Evolutionary conservation across 1,140 invertebrate species (phyloP).

Genomic region (Lycorma delicatula): DNA sequence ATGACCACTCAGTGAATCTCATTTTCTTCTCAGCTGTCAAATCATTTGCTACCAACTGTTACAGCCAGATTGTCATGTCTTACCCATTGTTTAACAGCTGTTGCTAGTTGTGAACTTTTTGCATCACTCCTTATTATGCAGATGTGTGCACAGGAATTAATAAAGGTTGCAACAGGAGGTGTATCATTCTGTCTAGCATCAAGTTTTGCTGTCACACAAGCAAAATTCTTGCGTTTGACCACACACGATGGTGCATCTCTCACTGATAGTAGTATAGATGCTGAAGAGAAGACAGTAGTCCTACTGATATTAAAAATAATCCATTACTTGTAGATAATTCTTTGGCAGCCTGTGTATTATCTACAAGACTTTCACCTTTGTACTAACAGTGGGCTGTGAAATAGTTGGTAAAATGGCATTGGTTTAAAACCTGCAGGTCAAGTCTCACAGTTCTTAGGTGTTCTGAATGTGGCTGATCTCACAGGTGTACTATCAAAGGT

Average conservation of each 20-base stretch:
- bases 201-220: constrained; percentile 51
- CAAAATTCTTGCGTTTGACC: constrained; percentile 47
- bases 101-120: constrained; percentile 45
- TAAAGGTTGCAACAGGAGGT: constrained; percentile 41
- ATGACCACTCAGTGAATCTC: background rate
- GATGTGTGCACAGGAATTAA: constrained; percentile 52
- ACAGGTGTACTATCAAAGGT: constrained; percentile 39
- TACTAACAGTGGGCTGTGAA: constrained; percentile 52
- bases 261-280: too few species aligned
- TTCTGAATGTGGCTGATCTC: constrained; percentile 42
- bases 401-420: constrained; percentile 45
- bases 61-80: constrained; percentile 43
- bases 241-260: constrained; percentile 39
- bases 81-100: constrained; percentile 45
- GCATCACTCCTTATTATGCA: constrained; percentile 48
- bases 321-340: constrained; percentile 51
- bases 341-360: constrained; percentile 51
- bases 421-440: constrained; percentile 17
- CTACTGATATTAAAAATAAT: constrained; percentile 30
- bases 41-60: constrained; percentile 29
- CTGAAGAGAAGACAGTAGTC: too few species aligned
- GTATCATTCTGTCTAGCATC: constrained; percentile 10
- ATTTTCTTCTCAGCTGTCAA: background rate
- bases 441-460: constrained; percentile 29
- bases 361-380: constrained; percentile 39